Percentiles rank a stretch among this genome's conserved stretches.
phyloP scores from a whole-genome alignment of 2,113 vertebrate species.

The Calidris pugnax region DNA sequence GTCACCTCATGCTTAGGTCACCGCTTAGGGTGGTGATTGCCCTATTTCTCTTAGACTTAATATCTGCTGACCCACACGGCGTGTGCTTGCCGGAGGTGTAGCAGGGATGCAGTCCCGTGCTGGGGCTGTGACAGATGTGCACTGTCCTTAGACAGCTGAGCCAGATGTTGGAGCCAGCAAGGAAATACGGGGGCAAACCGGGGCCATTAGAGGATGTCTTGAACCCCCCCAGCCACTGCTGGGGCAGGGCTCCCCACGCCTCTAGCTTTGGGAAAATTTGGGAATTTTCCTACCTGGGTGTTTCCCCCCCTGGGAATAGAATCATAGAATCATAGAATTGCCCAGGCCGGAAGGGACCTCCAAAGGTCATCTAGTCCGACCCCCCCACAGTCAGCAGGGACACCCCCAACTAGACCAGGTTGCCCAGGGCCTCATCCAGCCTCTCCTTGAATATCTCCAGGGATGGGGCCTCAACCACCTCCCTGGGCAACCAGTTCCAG shows the following conservation, averaged over 20 bases:
- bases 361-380: no score
- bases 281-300: background rate
- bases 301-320: background rate
- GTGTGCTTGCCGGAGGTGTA: fast-evolving
- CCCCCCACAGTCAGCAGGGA: no score
- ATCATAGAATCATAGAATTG: no score
- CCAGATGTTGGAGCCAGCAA: background rate
- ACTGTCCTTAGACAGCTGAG: fast-evolving
- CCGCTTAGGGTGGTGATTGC: fast-evolving
- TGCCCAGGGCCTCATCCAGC: no score
- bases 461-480: no score
- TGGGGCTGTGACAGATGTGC: background rate
- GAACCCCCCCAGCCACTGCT: background rate
- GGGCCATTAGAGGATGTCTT: background rate
- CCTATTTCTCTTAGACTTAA: background rate
- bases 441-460: no score
- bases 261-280: background rate
- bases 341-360: no score
- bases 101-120: fast-evolving
- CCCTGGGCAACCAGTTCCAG: no score
- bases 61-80: background rate
- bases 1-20: background rate
- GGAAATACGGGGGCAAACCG: fast-evolving
- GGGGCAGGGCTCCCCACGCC: background rate
- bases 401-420: no score